Base-by-base conservation (phyloP, 2,888 invertebrate genomes). In the Eudemis profundana region DNA sequence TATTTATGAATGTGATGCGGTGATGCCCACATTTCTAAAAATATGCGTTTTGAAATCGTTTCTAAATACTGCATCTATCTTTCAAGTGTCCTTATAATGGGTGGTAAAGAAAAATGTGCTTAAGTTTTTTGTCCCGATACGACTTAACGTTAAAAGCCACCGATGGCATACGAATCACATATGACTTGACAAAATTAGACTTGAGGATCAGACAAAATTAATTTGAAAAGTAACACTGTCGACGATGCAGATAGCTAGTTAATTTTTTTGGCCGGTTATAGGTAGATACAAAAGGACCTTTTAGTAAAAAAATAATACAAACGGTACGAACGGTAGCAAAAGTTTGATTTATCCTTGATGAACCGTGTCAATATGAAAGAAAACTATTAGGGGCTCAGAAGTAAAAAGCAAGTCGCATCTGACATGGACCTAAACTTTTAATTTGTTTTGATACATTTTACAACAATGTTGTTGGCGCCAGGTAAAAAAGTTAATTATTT, bases 11-110 rank as follows among this genome's bases (percentile, higher is more conserved):
- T 14, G 40, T 49, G 19, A n/a, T 38, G 17, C 14, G 42, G 29
- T 27, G 15, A 12, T 19, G 17, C 23, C 7, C 38, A 33, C 61
- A 59, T 68, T 61, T 68, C 64, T 57, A 68, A 65, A 60, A 65
- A 59, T 70, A 47, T 61, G 53, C 44, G 64, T 67, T 67, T 51
- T 69, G n/a, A 38, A 50, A 57, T 7, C 23, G 10, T 36, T 36
- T 59, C 10, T 44, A 57, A 70, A 73, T 69, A 50, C 44, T 67
- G 75, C 80, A 82, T 86, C 77, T 84, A 85, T 88, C 88, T 87
- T 86, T 88, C 85, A 83, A 87, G 87, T 88, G 87, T 88, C 83
- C 78, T 75, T 84, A 77, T 89, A 90, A 90, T 89, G 88, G 84
- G 59, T 57, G 79, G 73, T 74, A 89, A 84, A 84, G 90, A 91